Evolutionary conservation across 2,113 vertebrate species (phyloP).

Genomic region (Leptobrachium leishanense): DNA sequence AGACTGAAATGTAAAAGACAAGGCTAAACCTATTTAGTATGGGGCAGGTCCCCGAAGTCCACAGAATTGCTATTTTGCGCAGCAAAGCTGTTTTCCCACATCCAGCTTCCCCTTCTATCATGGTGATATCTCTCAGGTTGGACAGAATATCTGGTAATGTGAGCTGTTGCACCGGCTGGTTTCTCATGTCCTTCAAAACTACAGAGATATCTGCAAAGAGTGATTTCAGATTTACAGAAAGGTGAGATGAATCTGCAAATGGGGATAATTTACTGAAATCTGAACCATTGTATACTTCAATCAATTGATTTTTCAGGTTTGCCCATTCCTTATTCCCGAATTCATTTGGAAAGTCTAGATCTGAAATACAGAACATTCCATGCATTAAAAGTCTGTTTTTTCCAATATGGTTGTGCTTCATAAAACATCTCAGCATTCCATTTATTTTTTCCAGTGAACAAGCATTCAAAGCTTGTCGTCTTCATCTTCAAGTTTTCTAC

Average conservation of each 20-base stretch:
- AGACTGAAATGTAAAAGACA: conserved; percentile 58
- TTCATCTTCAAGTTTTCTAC: no score
- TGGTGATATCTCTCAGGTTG: conserved; percentile 49
- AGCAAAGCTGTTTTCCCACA: conserved; percentile 56
- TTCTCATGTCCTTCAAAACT: conserved; percentile 47
- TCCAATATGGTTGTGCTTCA: no score
- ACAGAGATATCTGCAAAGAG: conserved; percentile 51
- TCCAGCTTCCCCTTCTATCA: conserved; percentile 58
- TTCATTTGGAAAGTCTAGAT: neutral
- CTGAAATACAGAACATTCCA: neutral
- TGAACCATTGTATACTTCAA: conserved; percentile 33
- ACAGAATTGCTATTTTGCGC: conserved; percentile 55
- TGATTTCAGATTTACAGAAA: conserved; percentile 39
- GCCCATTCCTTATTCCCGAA: conserved; percentile 22
- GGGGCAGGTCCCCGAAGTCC: conserved; percentile 58
- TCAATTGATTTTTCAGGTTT: conserved; percentile 43
- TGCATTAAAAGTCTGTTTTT: neutral
- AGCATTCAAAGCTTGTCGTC: no score
- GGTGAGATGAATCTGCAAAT: conserved; percentile 36
- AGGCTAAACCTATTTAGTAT: conserved; percentile 56
- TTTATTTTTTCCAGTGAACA: no score
- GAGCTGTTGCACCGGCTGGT: conserved; percentile 36
- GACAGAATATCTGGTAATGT: conserved; percentile 48
- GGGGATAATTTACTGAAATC: conserved; percentile 46
- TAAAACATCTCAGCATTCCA: no score